phyloP scores from a whole-genome alignment of 2,113 vertebrate genomes.

The Chlorodrepanis virens region DNA sequence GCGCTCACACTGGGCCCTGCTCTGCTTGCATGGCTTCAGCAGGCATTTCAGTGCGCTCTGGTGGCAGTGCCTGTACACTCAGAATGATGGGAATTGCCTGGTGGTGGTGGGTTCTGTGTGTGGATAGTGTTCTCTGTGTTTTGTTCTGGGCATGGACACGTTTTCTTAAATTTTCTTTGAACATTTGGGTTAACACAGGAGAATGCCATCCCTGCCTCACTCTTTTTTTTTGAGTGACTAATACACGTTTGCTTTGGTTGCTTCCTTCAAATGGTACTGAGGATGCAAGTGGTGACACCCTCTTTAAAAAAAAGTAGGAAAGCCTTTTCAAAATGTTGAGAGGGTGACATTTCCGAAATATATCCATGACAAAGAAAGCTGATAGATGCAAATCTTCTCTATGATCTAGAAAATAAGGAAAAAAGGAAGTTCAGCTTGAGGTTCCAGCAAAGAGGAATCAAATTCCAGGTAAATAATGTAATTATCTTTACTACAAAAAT shows the following conservation, averaged over 20 bases:
- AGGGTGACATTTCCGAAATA: background rate
- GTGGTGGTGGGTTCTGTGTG: background rate
- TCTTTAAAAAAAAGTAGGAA: background rate
- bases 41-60: background rate
- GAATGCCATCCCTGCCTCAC: background rate
- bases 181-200: background rate
- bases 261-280: background rate
- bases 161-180: background rate
- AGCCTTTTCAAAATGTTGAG: background rate
- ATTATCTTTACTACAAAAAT: background rate
- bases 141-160: background rate
- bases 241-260: background rate
- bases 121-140: background rate
- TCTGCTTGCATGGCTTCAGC: fast-evolving
- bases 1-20: background rate
- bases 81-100: background rate
- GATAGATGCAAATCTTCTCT: background rate
- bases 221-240: background rate
- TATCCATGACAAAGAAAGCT: background rate
- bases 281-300: background rate
- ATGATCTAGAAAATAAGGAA: background rate
- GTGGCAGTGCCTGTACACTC: fast-evolving
- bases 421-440: background rate
- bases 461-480: background rate
- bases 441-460: background rate